phyloP scores from a whole-genome alignment of 2,797 vertebrate genomes.

The Peromyscus attwateri region DNA sequence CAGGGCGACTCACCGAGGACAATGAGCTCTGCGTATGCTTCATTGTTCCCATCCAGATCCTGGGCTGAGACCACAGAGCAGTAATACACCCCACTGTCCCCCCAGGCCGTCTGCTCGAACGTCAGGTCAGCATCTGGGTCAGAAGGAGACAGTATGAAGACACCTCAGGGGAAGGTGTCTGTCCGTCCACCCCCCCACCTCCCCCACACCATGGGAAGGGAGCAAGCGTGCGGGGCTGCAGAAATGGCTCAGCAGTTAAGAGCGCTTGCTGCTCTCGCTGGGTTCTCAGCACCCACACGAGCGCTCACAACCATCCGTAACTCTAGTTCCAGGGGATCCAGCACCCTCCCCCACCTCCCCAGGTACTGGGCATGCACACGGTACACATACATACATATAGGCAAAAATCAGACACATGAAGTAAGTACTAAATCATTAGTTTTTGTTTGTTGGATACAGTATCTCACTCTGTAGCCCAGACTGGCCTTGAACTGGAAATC shows the following conservation, averaged over 20 bases:
- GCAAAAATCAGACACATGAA: not conserved
- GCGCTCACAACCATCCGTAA: no score
- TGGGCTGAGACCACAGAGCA: constrained; percentile 90
- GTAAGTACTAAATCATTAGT: not conserved
- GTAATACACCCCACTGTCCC: constrained; percentile 94
- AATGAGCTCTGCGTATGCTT: constrained; percentile 93
- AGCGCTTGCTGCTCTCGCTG: not conserved
- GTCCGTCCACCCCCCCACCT: not conserved
- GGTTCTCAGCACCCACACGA: not conserved
- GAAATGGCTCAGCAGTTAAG: not conserved
- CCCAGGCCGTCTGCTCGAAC: constrained; percentile 93
- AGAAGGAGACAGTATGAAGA: not conserved
- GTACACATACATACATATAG: not conserved
- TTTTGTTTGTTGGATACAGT: not conserved
- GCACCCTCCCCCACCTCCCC: not conserved
- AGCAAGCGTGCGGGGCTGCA: not conserved
- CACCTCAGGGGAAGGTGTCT: not conserved
- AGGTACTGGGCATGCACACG: not conserved
- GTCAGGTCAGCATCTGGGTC: constrained; percentile 92
- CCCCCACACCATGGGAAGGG: rapidly evolving
- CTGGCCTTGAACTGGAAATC: not conserved
- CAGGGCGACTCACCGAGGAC: constrained; percentile 91
- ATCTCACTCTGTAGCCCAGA: not conserved
- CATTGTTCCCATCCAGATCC: constrained; percentile 92
- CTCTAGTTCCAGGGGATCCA: not conserved